Conservation (phyloP, 2,113 vertebrate genomes). For the Rhinolophus sinicus region DNA sequence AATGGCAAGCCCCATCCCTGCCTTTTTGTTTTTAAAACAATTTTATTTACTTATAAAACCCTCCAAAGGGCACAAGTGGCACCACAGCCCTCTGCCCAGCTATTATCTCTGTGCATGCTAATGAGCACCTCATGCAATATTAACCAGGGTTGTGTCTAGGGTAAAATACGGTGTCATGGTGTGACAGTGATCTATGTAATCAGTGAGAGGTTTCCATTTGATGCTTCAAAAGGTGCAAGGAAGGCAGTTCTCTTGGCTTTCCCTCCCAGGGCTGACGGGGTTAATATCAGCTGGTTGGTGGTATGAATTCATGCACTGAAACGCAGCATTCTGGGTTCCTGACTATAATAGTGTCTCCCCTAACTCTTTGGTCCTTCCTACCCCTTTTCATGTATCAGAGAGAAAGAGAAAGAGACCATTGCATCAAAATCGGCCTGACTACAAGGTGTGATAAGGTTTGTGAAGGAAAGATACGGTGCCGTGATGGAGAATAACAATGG, state of each 20-base stretch:
- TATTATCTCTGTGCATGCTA: slow-evolving; percentile 34
- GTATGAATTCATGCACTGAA: neutral
- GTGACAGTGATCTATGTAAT: slow-evolving; percentile 52
- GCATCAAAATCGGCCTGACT: neutral
- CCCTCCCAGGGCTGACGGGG: neutral
- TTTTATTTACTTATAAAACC: slow-evolving; percentile 73
- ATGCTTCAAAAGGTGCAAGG: slow-evolving; percentile 37
- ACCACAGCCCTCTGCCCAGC: slow-evolving; percentile 26
- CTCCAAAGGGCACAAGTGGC: slow-evolving; percentile 36
- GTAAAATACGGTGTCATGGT: slow-evolving; percentile 20
- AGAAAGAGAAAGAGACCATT: neutral
- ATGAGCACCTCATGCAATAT: slow-evolving; percentile 40
- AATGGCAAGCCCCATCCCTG: neutral
- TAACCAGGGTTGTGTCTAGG: slow-evolving; percentile 21
- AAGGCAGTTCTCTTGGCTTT: neutral
- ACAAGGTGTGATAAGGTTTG: neutral
- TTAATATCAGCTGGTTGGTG: neutral
- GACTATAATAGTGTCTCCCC: neutral
- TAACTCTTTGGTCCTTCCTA: no score
- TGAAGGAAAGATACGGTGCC: neutral
- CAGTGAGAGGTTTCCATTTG: neutral
- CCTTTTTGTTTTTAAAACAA: slow-evolving; percentile 47
- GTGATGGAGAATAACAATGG: neutral
- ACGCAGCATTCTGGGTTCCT: neutral
- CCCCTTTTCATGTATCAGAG: neutral